Base-by-base conservation (phyloP, 2,797 vertebrate genomes). In the Falco biarmicus region DNA sequence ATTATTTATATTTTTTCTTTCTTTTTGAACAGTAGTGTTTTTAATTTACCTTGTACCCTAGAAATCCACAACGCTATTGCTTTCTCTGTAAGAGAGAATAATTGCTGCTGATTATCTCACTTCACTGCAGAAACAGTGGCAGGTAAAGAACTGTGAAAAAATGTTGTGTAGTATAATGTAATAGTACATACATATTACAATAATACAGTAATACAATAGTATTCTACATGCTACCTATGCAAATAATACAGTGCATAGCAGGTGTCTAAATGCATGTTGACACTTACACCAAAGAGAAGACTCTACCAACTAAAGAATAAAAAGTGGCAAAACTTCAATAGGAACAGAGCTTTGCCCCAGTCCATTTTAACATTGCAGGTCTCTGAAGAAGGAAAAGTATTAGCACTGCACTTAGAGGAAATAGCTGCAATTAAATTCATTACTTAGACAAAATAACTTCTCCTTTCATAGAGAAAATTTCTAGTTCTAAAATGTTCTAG, bases 391-490 rank as follows among this genome's bases (percentile, higher is more conserved):
- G n/a, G 34, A 74, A 66, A 86, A 65, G 47, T 53, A 7, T 81
- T 90, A 57, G 12, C 34, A 68, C 17, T 31, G n/a, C 64, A 77
- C n/a, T 85, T 71, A 47, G 13, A 89, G 48, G 7, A 92, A 96
- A 91, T 87, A 75, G 16, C 65, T 84, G 57, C 34, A 95, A 85
- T 94, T 92, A 96, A 92, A 84, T 71, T 75, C 9, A 91, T 86
- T 81, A 47, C 32, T 68, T 71, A 64, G 54, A 61, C 3, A 85
- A 95, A 92, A 83, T 78, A 53, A 54, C 65, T 95, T 87, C 22
- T 74, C 12, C 22, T 89, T 92, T 87, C 53, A 71, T 4, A 85
- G 5, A 43, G 10, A 89, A 97, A 93, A 82, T 37, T 14, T 57
- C 45, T 78, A 61, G 43, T 84, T 93, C 75, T 70, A 19, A 84